Evolutionary conservation across 2,113 vertebrate species (phyloP), one percentile per base, ranked within the genome.

Genomic region (Poecilia latipinna): DNA sequence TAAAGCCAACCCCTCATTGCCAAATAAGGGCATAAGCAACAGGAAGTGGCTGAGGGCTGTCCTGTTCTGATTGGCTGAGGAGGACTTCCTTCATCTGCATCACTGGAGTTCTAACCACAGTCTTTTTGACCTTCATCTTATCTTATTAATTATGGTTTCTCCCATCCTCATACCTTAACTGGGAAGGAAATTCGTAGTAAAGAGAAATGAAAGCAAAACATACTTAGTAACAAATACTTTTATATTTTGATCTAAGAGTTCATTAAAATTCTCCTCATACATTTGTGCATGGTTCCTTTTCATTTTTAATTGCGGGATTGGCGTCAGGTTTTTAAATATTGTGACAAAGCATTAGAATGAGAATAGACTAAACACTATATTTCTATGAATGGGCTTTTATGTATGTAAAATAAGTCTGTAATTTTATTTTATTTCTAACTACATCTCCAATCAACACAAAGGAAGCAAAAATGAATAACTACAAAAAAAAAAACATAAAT

Each of bases 41-140:
- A 74, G 90, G 92, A 89, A 91, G 89, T 85, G 85, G 80, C 57
- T 78, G 64, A 42, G 32, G 28, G 26, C 29, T 72, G 66, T 72
- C 12, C 29, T 15, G 51, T 72, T 65, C 82, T 90, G 83, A 91
- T 92, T 93, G 90, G 91, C 8, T 75, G 69, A 82, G 51, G 68
- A 61, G 71, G 71, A 48, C 51, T 66, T 80, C 71, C 28, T 81
- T 33, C 42, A 72, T 22, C 39, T 35, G 28, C 39, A 65, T 48
- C 51, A 11, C 24, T 57, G 22, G 22, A 12, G 39, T 35, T 62
- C 32, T 32, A 22, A 48, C 42, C 15, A 31, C 12, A 68, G 17
- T 15, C 28, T 8, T 22, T 57, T 57, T 8, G 51, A 24, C 51
- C 22, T 24, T 54, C 4, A 1, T 54, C 5, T 32, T 67, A 1